A percentile compares a stretch with the other conserved stretches of the same genome.
These are phyloP conservation scores for Erithacus rubecula DNA, from an alignment of 2,797 vertebrate species.

Conservation along the genomic window DNA sequence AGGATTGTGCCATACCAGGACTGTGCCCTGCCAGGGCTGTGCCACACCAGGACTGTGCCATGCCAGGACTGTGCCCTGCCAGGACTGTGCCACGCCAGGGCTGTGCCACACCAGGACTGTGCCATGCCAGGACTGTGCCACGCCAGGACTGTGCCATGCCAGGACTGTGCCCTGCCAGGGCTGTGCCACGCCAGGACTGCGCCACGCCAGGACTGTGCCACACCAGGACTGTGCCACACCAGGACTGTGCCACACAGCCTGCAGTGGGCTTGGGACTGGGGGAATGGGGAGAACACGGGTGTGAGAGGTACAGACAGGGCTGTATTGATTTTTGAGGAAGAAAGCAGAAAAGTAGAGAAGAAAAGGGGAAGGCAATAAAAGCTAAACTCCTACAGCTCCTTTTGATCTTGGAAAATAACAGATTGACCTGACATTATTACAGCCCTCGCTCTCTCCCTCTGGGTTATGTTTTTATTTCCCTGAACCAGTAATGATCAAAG, in stretches of 20 bases:
- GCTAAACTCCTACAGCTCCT: neutral
- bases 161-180: rapidly evolving
- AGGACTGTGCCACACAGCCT: rapidly evolving
- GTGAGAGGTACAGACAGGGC: neutral
- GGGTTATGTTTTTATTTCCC: constrained; percentile 12
- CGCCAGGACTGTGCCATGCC: neutral
- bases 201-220: rapidly evolving
- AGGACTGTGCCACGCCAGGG: rapidly evolving
- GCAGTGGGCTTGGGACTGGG: neutral
- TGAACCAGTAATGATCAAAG: constrained; percentile 18
- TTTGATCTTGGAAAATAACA: constrained; percentile 17
- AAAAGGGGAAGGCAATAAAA: neutral
- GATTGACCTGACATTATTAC: neutral
- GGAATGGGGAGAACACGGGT: rapidly evolving
- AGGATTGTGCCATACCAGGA: rapidly evolving
- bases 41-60: rapidly evolving
- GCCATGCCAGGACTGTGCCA: too few relatives aligned
- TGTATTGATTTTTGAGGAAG: neutral
- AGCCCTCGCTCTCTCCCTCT: neutral
- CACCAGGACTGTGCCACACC: neutral
- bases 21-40: too few relatives aligned
- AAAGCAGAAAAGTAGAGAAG: neutral
- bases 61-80: too few relatives aligned
- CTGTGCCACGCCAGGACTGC: too few relatives aligned
- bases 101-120: rapidly evolving